A percentile compares a stretch with the other conserved stretches of the same genome.
Conservation (phyloP, 2,797 vertebrate species). For the Sebastes kiyomatsui region DNA sequence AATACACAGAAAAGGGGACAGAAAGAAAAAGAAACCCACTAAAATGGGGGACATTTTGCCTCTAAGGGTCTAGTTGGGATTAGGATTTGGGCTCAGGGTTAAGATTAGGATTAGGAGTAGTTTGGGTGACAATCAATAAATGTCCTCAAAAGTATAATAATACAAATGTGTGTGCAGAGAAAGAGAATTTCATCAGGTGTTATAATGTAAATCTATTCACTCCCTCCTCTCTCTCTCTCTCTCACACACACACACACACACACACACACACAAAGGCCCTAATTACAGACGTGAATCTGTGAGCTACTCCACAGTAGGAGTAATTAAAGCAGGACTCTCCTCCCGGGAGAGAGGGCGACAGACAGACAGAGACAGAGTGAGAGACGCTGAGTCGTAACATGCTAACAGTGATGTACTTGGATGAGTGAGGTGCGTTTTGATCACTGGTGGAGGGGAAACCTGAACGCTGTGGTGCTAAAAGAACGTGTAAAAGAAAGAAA, state of each 20-base stretch:
- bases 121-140: background rate
- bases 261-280: conserved; percentile 41
- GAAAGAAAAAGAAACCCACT: background rate
- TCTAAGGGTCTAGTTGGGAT: background rate
- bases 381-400: conserved; percentile 35
- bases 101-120: conserved; percentile 7
- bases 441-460: background rate
- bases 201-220: background rate
- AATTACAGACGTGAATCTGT: conserved; percentile 75
- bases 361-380: conserved; percentile 43
- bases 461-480: background rate
- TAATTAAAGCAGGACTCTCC: conserved; percentile 77
- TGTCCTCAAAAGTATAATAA: background rate
- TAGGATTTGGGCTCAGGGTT: conserved; percentile 9
- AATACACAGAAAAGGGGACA: background rate
- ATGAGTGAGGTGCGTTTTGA: conserved; percentile 18
- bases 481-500: background rate
- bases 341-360: conserved; percentile 50
- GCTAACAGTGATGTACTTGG: background rate
- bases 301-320: conserved; percentile 67
- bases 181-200: conserved; percentile 10
- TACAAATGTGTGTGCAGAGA: background rate
- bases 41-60: background rate
- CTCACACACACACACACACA: conserved; percentile 17
- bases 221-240: background rate